Conservation (phyloP, 2,888 invertebrate species). For the Spicauda simplicius region DNA sequence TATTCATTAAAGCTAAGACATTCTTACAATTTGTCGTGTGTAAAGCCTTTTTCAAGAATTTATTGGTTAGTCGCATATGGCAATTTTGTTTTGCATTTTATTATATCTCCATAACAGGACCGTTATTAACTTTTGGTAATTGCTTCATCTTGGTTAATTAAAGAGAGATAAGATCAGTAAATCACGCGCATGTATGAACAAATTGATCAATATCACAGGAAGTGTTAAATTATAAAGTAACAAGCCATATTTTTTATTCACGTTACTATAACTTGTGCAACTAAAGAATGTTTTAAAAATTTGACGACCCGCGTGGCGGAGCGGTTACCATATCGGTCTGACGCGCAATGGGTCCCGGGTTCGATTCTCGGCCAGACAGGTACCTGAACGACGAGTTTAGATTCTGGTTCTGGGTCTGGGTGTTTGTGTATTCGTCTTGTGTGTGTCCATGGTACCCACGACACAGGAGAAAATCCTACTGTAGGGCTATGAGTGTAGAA, state of each 20-base stretch:
- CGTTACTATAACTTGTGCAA: neutral
- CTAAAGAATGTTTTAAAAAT: neutral
- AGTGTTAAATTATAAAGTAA: conserved; percentile 17
- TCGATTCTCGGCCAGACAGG: no score
- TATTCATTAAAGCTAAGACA: conserved; percentile 59
- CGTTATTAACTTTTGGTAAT: conserved; percentile 33
- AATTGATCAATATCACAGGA: conserved; percentile 23
- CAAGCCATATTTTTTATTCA: neutral
- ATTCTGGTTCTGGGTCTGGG: no score
- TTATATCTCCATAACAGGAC: conserved; percentile 23
- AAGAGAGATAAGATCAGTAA: conserved; percentile 26
- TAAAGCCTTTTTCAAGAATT: conserved; percentile 57
- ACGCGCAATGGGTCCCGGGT: no score
- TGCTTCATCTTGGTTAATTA: conserved; percentile 35
- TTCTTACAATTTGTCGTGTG: conserved; percentile 66
- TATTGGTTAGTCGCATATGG: conserved; percentile 48
- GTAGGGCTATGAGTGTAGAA: no score
- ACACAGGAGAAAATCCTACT: no score
- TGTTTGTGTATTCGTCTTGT: no score
- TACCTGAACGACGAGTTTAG: no score
- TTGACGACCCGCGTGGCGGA: no score
- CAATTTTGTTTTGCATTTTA: conserved; percentile 34
- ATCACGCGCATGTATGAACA: neutral
- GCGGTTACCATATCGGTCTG: no score
- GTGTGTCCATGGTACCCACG: no score